Evolutionary conservation across 2,888 invertebrate species (phyloP).

Genomic region (Agrochola lota): DNA sequence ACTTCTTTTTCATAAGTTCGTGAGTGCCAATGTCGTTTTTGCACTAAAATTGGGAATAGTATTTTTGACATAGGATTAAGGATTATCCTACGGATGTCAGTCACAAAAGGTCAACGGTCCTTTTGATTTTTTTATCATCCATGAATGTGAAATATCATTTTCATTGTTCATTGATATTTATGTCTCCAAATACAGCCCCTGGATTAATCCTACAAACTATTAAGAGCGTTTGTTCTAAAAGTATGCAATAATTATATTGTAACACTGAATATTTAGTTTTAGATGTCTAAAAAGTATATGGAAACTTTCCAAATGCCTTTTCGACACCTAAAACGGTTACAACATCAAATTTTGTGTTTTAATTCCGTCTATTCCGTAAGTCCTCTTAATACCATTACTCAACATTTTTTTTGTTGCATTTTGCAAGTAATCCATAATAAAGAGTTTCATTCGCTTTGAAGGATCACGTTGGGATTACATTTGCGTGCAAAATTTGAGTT

Average conservation of each 20-base stretch:
- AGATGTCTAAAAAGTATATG: too few species aligned
- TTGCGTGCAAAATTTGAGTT: slow-evolving; percentile 20
- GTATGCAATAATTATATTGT: too few species aligned
- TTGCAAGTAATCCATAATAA: neutral
- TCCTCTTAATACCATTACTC: too few species aligned
- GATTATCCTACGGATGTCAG: slow-evolving; percentile 6
- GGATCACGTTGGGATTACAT: slow-evolving; percentile 17
- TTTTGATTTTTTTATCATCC: slow-evolving; percentile 9
- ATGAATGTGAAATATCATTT: slow-evolving; percentile 17
- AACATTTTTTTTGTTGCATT: neutral
- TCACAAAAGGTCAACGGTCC: neutral
- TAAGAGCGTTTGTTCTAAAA: too few species aligned
- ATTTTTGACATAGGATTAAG: slow-evolving; percentile 1
- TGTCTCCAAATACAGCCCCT: neutral
- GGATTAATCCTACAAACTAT: neutral
- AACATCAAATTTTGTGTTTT: too few species aligned
- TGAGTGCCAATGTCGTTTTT: neutral
- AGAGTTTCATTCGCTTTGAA: neutral
- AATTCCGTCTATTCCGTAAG: too few species aligned
- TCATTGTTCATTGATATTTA: neutral
- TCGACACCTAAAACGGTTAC: too few species aligned
- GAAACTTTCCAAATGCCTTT: too few species aligned
- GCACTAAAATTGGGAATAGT: neutral
- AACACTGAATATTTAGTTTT: too few species aligned
- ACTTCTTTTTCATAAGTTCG: neutral